Conservation (phyloP, 2,888 invertebrate genomes). For the Platycnemis pennipes region DNA sequence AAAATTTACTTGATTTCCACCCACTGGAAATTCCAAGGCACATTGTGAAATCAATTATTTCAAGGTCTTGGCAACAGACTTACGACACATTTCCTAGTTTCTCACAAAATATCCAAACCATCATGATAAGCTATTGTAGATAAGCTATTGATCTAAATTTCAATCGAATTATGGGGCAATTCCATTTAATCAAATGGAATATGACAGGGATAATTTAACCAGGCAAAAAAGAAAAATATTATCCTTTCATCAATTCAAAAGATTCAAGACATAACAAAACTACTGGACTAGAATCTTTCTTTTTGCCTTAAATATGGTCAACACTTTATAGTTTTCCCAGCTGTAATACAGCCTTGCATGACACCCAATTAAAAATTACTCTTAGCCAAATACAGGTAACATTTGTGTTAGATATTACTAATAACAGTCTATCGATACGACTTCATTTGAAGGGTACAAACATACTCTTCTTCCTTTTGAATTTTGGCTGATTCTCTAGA, state of each 20-base stretch:
- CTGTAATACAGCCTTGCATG: background rate
- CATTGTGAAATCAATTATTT: constrained; percentile 26
- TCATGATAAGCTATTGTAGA: background rate
- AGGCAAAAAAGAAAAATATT: background rate
- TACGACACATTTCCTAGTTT: background rate
- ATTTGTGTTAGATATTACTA: background rate
- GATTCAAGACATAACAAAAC: constrained; percentile 2
- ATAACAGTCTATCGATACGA: background rate
- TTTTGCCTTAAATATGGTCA: background rate
- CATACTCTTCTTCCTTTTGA: background rate
- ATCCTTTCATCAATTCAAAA: background rate
- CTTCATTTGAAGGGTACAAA: background rate
- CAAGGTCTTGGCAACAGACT: background rate
- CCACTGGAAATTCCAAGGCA: constrained; percentile 4
- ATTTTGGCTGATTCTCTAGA: background rate
- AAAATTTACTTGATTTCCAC: constrained; percentile 26
- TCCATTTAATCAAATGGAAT: background rate
- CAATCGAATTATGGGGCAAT: background rate
- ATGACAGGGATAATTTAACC: background rate
- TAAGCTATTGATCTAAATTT: background rate
- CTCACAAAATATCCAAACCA: background rate
- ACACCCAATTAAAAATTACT: constrained; percentile 20
- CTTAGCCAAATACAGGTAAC: background rate
- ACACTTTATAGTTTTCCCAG: background rate
- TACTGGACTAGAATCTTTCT: constrained; percentile 9